Percentiles rank a stretch among this genome's conserved stretches.
Conservation (phyloP, 2,888 invertebrate species). For the Lasioglossum lativentre region DNA sequence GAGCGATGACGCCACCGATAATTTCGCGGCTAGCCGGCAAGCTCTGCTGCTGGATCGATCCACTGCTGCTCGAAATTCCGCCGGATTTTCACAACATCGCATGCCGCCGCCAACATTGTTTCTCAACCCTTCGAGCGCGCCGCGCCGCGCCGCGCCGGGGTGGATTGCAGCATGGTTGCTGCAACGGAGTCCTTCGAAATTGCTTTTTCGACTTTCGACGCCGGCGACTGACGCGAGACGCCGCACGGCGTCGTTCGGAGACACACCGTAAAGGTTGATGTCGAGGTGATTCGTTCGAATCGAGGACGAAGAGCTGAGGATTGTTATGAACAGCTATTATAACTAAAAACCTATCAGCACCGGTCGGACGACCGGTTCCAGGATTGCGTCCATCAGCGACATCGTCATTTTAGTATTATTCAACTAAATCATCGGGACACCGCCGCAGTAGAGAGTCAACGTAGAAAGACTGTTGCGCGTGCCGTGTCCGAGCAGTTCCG, state of each 20-base stretch:
- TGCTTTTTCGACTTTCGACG: not conserved
- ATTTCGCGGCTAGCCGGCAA: constrained; percentile 5
- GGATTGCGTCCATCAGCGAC: no score
- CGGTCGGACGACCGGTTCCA: no score
- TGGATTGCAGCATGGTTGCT: not conserved
- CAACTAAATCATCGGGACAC: not conserved
- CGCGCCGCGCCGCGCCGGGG: not conserved
- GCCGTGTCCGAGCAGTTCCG: constrained; percentile 6
- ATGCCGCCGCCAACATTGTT: not conserved
- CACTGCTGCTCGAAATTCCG: constrained; percentile 9
- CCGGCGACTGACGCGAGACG: not conserved
- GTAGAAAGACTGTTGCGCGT: constrained; percentile 16
- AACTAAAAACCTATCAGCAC: no score
- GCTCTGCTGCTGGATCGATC: constrained; percentile 9
- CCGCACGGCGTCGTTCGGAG: not conserved
- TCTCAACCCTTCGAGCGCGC: not conserved
- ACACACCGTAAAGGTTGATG: not conserved
- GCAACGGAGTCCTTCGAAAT: not conserved
- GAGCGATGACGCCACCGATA: constrained; percentile 35
- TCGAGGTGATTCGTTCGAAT: not conserved
- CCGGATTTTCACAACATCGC: constrained; percentile 4
- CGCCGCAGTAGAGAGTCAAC: not conserved
- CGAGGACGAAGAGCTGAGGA: no score
- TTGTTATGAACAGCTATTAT: no score
- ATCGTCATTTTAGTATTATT: no score